A percentile compares a stretch with the other conserved stretches of the same genome.
Evolutionary conservation across 2,888 invertebrate species (phyloP).

Genomic region (Agonopterix arenella): DNA sequence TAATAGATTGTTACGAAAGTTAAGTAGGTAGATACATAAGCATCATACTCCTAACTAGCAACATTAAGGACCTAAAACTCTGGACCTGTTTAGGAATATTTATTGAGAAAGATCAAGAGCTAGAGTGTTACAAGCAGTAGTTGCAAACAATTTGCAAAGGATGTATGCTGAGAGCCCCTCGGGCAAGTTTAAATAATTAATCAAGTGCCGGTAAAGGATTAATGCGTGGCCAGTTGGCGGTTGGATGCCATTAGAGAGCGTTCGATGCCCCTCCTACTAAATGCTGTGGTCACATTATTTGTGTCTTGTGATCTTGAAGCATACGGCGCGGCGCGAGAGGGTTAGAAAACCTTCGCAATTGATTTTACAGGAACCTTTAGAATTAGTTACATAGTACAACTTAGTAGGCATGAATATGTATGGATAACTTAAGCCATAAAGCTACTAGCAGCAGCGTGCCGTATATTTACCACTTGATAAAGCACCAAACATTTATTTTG

Average conservation of each 20-base stretch:
- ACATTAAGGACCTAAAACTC: no score
- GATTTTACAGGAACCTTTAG: constrained; percentile 1
- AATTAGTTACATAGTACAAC: background rate
- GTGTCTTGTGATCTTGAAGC: constrained; percentile 32
- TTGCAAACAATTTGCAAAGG: constrained; percentile 59
- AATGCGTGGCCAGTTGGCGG: constrained; percentile 74
- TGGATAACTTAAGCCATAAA: background rate
- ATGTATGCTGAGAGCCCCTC: constrained; percentile 42
- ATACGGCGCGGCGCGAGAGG: constrained; percentile 30
- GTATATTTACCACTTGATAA: constrained; percentile 49
- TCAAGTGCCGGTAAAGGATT: constrained; percentile 73
- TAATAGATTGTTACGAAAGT: no score
- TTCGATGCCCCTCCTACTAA: constrained; percentile 64
- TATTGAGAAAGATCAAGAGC: constrained; percentile 1
- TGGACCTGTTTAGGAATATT: no score
- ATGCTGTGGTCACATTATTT: constrained; percentile 64
- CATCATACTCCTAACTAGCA: no score
- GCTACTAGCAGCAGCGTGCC: constrained; percentile 11
- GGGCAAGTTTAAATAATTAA: constrained; percentile 73
- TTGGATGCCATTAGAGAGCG: constrained; percentile 69
- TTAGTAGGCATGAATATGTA: background rate
- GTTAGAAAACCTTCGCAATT: constrained; percentile 13
- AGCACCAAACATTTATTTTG: constrained; percentile 73
- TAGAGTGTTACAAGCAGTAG: constrained; percentile 20
- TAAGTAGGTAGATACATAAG: no score